These are phyloP conservation scores for Uropetala carovei DNA, from an alignment of 2,888 invertebrate genomes.

Conservation along the genomic window DNA sequence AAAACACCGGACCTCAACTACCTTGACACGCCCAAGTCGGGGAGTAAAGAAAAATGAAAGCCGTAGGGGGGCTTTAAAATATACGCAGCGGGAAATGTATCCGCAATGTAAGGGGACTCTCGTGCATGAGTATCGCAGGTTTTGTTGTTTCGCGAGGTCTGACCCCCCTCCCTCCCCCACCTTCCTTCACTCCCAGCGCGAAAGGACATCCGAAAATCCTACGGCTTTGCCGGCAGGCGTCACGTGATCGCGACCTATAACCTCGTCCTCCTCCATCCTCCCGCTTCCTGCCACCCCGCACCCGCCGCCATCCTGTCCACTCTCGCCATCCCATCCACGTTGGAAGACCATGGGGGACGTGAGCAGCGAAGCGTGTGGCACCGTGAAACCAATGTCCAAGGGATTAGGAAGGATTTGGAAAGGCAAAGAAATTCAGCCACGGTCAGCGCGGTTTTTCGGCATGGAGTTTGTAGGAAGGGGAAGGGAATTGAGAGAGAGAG, in stretches of 20 bases:
- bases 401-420: constrained; percentile 38
- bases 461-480: neutral
- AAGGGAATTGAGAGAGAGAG: neutral
- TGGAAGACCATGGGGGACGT: neutral
- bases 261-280: neutral
- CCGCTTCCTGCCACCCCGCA: neutral
- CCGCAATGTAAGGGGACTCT: neutral
- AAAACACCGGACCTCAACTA: neutral
- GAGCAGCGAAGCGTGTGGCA: neutral
- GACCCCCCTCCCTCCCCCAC: neutral
- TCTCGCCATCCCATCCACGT: neutral
- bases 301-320: neutral
- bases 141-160: neutral
- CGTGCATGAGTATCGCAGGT: neutral
- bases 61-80: neutral
- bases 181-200: neutral
- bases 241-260: constrained; percentile 58
- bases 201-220: constrained; percentile 16
- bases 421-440: constrained; percentile 20
- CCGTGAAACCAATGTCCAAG: constrained; percentile 35
- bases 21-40: neutral
- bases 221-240: constrained; percentile 34
- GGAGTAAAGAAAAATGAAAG: neutral
- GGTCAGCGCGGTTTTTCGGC: neutral
- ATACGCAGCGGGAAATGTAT: neutral